Evolutionary conservation across 2,888 invertebrate genomes (phyloP).

Genomic region (Sesia apiformis): DNA sequence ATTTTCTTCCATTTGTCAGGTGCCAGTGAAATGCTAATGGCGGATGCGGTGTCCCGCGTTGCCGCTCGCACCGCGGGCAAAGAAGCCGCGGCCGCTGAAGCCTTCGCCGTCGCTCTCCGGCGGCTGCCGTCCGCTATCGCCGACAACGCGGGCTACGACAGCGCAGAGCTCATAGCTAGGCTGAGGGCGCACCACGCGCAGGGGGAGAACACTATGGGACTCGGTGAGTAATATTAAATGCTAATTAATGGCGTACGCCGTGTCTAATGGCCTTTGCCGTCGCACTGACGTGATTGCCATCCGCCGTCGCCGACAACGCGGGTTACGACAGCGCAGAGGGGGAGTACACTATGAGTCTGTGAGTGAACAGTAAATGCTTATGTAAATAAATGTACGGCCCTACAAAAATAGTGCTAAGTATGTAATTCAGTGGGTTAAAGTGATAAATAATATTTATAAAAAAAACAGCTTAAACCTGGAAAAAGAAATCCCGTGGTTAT

Average conservation of each 20-base stretch:
- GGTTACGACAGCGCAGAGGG: conserved; percentile 96
- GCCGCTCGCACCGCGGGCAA: conserved; percentile 95
- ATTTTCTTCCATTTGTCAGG: conserved; percentile 49
- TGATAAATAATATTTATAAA: no score
- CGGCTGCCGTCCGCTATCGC: conserved; percentile 96
- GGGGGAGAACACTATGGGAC: conserved; percentile 83
- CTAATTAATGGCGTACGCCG: conserved; percentile 82
- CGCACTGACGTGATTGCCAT: conserved; percentile 92
- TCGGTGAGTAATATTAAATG: conserved; percentile 70
- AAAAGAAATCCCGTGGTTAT: no score
- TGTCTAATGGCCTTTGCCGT: conserved; percentile 89
- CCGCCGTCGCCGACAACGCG: conserved; percentile 98
- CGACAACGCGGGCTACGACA: conserved; percentile 99
- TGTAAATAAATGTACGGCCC: no score
- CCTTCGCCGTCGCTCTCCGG: conserved; percentile 90
- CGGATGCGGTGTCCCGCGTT: conserved; percentile 88
- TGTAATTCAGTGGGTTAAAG: no score
- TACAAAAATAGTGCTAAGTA: no score
- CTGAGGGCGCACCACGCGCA: conserved; percentile 92
- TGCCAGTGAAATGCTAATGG: conserved; percentile 98
- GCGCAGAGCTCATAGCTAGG: conserved; percentile 94
- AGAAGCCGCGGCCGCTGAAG: conserved; percentile 97
- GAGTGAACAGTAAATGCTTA: no score
- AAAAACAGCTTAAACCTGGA: no score
- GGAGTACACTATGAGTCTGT: no score